A percentile compares a stretch with the other conserved stretches of the same genome.
These are phyloP conservation scores for Cervus canadensis DNA, from an alignment of 2,113 vertebrate species.

Conservation along the genomic window DNA sequence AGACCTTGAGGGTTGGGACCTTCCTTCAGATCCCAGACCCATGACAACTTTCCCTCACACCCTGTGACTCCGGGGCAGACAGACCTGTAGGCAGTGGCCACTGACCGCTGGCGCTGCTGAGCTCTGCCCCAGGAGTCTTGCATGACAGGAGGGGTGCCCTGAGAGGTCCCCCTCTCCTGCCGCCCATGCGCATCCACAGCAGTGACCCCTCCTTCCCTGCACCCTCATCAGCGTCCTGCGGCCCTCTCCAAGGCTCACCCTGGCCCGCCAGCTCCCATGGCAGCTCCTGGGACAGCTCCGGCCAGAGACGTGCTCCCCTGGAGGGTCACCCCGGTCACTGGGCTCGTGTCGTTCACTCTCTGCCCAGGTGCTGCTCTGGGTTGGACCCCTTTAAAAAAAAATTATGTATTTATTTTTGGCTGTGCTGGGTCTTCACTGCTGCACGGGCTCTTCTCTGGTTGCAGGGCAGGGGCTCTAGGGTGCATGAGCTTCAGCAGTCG, in stretches of 20 bases:
- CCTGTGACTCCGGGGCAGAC: background rate
- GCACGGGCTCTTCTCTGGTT: accelerated
- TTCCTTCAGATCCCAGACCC: background rate
- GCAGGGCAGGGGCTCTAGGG: background rate
- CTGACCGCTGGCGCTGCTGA: accelerated
- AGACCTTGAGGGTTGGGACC: background rate
- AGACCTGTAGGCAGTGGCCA: background rate
- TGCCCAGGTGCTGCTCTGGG: background rate
- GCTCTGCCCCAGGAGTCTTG: background rate
- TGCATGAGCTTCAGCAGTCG: accelerated
- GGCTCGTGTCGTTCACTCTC: background rate
- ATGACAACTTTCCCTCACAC: background rate
- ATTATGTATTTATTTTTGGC: accelerated
- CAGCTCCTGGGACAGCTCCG: background rate
- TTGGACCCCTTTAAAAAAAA: background rate
- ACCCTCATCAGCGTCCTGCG: accelerated
- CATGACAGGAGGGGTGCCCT: background rate
- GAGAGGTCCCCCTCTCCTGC: background rate
- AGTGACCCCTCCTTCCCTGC: no score
- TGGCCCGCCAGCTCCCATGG: background rate
- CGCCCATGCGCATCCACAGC: accelerated
- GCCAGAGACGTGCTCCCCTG: accelerated
- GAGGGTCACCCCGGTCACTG: accelerated
- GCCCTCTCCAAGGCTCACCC: background rate
- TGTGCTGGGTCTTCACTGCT: background rate